Conservation (phyloP, 2,888 invertebrate species). For the Octodonta nipae region DNA sequence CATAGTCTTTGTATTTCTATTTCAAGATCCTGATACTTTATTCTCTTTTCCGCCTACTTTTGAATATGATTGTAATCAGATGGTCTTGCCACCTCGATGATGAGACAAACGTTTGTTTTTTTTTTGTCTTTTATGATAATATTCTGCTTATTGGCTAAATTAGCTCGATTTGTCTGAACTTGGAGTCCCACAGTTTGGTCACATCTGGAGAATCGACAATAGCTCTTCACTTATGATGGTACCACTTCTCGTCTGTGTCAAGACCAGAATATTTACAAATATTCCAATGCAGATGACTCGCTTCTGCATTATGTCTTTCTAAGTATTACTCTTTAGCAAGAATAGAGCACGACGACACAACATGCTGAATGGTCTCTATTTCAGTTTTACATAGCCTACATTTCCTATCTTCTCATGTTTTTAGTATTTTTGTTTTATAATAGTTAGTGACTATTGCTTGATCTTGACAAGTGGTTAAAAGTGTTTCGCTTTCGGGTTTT, state of each 20-base stretch:
- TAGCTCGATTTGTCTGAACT: neutral
- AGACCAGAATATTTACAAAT: neutral
- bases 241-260: neutral
- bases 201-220: neutral
- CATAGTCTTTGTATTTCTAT: neutral
- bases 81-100: no score
- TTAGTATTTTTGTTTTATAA: neutral
- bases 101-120: no score
- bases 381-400: neutral
- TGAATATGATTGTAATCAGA: neutral
- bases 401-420: neutral
- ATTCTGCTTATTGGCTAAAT: neutral
- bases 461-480: neutral
- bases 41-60: neutral
- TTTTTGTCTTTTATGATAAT: constrained; percentile 1
- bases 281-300: neutral
- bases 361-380: neutral
- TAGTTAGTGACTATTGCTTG: constrained; percentile 1
- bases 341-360: neutral
- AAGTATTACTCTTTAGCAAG: no score
- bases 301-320: neutral
- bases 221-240: neutral
- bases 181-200: neutral
- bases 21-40: neutral
- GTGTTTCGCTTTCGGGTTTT: neutral